Conservation (phyloP, 2,113 vertebrate species). For the Pteropus alecto region DNA sequence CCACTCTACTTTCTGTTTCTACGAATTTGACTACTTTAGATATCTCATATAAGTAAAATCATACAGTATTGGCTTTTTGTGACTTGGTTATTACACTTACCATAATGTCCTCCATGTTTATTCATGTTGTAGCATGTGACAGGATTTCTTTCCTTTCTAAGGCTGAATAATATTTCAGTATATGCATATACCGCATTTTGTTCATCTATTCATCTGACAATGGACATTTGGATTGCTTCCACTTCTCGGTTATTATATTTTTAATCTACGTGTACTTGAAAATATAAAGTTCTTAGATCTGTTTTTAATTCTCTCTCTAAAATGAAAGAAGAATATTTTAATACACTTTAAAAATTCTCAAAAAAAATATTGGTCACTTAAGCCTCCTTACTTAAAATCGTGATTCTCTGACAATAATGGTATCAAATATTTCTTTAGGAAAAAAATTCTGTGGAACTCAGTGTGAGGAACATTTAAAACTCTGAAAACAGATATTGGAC, state of each 20-base stretch:
- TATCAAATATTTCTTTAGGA: background rate
- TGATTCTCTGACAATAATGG: background rate
- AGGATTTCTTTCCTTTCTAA: background rate
- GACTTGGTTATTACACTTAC: background rate
- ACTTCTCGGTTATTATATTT: background rate
- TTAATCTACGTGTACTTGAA: constrained; percentile 10
- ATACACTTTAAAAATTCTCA: background rate
- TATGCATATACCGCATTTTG: background rate
- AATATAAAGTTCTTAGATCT: background rate
- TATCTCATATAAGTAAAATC: background rate
- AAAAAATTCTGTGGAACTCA: background rate
- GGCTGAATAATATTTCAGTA: background rate
- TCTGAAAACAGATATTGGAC: background rate
- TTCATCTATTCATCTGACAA: background rate
- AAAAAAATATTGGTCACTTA: background rate
- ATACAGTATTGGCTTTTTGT: background rate
- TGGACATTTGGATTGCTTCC: background rate
- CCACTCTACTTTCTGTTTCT: background rate
- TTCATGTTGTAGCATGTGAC: background rate
- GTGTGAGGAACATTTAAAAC: background rate
- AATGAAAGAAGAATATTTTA: background rate
- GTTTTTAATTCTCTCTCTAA: background rate
- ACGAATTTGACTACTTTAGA: background rate
- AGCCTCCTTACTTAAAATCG: constrained; percentile 1
- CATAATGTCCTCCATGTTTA: background rate